Evolutionary conservation across 1,140 invertebrate genomes (phyloP).

Genomic region (Lerema accius): DNA sequence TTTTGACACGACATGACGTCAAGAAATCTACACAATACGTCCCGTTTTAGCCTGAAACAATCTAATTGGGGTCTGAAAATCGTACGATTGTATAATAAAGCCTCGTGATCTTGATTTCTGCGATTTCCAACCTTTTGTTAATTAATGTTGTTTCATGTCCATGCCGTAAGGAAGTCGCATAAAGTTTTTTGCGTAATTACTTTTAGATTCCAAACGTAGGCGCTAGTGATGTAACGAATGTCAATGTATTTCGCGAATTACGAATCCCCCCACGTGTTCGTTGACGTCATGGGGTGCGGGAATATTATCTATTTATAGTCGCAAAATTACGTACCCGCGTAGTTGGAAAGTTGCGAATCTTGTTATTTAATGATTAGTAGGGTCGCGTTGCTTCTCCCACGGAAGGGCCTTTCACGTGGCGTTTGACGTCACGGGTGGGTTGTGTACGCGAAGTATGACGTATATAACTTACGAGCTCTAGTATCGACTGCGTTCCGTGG

Average conservation of each 20-base stretch:
- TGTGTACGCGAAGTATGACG: not conserved
- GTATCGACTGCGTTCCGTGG: constrained; percentile 51
- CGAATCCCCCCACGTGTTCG: constrained; percentile 24
- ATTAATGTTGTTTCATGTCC: not conserved
- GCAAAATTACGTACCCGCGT: too few relatives aligned
- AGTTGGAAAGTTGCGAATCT: too few relatives aligned
- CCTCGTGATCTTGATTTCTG: not conserved
- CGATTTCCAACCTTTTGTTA: not conserved
- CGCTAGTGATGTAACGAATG: constrained; percentile 14
- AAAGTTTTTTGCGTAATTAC: constrained; percentile 33
- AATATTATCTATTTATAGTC: too few relatives aligned
- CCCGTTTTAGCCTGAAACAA: too few relatives aligned
- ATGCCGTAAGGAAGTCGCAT: constrained; percentile 24
- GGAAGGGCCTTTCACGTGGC: too few relatives aligned
- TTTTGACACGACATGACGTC: not conserved
- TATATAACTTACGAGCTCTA: not conserved
- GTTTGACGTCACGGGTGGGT: too few relatives aligned
- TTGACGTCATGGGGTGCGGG: constrained; percentile 58
- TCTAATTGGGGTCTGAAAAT: too few relatives aligned
- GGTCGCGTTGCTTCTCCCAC: too few relatives aligned
- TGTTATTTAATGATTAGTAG: too few relatives aligned
- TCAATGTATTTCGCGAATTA: constrained; percentile 29
- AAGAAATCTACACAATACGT: too few relatives aligned
- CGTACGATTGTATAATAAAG: too few relatives aligned
- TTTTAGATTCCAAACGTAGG: constrained; percentile 1